phyloP scores from a whole-genome alignment of 30 jellyfish, hydroid and myxozoan genomes.

The Chrysaora quinquecirrha region DNA sequence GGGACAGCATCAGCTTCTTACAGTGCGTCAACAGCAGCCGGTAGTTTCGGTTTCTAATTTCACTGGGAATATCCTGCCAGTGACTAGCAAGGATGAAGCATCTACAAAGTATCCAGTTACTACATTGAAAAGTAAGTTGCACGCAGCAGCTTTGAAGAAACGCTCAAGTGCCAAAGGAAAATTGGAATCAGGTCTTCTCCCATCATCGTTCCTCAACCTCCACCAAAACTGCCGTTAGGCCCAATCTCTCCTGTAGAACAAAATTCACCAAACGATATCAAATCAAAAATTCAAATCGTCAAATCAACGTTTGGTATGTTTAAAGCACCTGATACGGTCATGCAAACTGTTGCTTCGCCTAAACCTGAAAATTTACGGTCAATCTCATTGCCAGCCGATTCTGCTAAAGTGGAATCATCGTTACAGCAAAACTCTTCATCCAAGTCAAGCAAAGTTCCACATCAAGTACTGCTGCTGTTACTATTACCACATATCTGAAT shows the following conservation, averaged over 20 bases:
- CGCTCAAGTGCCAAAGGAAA: neutral
- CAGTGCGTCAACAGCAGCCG: neutral
- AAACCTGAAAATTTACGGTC: neutral
- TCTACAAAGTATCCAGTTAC: constrained; percentile 60
- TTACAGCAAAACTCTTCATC: neutral
- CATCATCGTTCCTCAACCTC: neutral
- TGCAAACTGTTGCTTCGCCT: neutral
- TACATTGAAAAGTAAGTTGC: constrained; percentile 62
- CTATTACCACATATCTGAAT: neutral
- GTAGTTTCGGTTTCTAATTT: neutral
- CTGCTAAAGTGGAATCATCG: neutral
- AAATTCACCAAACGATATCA: neutral
- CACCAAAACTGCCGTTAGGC: neutral
- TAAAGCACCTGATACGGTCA: too few relatives aligned
- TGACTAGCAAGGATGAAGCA: neutral
- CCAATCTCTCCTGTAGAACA: neutral
- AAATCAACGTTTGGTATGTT: too few relatives aligned
- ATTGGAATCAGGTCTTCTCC: neutral
- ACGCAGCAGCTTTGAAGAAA: constrained; percentile 63
- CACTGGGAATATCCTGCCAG: neutral
- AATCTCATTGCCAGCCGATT: neutral
- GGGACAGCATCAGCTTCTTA: too few relatives aligned
- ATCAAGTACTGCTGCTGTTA: neutral
- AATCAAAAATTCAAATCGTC: neutral
- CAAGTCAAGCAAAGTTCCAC: neutral